Base-by-base conservation (phyloP, 2,797 vertebrate species). In the Smutsia temminckii region DNA sequence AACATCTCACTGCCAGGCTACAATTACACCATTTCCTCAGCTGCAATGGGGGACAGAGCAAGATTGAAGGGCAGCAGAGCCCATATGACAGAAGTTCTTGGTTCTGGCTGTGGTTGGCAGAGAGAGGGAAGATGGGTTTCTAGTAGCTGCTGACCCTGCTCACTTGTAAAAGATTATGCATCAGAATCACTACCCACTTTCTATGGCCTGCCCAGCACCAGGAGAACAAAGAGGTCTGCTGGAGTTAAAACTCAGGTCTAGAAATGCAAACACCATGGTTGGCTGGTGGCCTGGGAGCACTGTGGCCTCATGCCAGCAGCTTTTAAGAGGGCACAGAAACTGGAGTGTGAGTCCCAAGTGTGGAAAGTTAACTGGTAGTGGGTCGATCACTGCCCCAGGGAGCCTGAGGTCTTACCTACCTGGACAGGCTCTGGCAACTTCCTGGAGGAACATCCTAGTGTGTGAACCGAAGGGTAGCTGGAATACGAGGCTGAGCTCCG, bases 381-480 rank as follows among this genome's bases (percentile, higher is more conserved):
- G 8, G 17, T 21, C 74, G 46, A 18, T 40, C 32, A 88, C 13
- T 13, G 5, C 40, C 25, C 11, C 23, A 51, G 59, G 51, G 66
- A 92, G n/a, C n/a, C 69, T 69, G 32, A 21, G 34, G 20, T 87
- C 78, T 95, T 53, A 93, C 96, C 53, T 92, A 99, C 99, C 99
- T 92, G 98, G 98, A 98, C 98, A 98, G 2, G 98, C 99, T 86
- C 96, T 98, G 97, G 98, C 98, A 57, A 99, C 98, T 98, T 99
- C 99, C 6, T 98, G 98, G 78, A 99, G 98, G 97, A 99, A 99
- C 2, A 96, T 97, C 23, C 99, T 99, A 0, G 99, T 99, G 68
- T 99, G 99, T 3, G 99, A 99, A 20, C 99, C 99, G 42, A 99
- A 99, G 1, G 99, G 99, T 57, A 99, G 97, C 59, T 83, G 98